Evolutionary conservation across 2,797 vertebrate genomes (phyloP).

Genomic region (Pangasius macronema): DNA sequence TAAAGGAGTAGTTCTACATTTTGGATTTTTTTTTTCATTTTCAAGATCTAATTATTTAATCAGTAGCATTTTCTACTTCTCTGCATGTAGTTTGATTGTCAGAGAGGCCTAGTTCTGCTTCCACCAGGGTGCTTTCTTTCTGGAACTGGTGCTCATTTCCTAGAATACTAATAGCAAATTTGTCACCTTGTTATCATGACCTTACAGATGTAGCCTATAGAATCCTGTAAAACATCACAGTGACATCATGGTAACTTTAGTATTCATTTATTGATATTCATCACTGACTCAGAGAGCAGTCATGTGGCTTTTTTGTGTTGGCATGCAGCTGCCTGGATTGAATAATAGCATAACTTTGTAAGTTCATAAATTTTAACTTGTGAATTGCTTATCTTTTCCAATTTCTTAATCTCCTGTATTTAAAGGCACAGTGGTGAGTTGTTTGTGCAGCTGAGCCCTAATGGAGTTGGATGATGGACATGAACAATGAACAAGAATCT

Average conservation of each 20-base stretch:
- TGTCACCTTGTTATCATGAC: not conserved
- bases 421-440: not conserved
- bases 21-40: not conserved
- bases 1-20: slow-evolving; percentile 35
- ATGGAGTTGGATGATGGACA: not conserved
- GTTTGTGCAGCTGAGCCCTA: not conserved
- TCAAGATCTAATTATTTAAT: not conserved
- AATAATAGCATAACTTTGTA: not conserved
- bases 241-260: not conserved
- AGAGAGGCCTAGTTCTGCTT: not conserved
- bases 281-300: not conserved
- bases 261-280: not conserved
- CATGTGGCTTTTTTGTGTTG: not conserved
- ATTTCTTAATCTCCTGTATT: not conserved
- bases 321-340: not conserved
- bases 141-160: not conserved
- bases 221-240: not conserved
- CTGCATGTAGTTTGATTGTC: slow-evolving; percentile 4
- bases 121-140: not conserved
- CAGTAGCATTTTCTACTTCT: not conserved
- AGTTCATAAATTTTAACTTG: not conserved
- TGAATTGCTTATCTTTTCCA: not conserved
- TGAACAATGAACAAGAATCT: not conserved
- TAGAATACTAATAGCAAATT: slow-evolving; percentile 4
- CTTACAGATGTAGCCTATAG: not conserved